These are phyloP conservation scores for Eubasilissa regina DNA, from an alignment of 1,140 invertebrate species.

Conservation along the genomic window DNA sequence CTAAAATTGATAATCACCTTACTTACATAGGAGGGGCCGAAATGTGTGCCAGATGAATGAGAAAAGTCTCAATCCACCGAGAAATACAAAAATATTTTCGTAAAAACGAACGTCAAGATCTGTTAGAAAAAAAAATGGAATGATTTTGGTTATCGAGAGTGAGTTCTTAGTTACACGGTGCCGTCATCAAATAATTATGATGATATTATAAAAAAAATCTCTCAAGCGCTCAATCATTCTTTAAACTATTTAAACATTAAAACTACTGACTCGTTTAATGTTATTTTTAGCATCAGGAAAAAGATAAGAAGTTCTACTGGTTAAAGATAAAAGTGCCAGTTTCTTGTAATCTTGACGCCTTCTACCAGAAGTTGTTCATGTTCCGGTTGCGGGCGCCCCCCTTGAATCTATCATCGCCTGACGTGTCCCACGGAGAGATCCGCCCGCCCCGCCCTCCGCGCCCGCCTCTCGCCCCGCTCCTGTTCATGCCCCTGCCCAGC, in stretches of 20 bases:
- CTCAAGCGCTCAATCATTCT: neutral
- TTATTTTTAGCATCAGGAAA: neutral
- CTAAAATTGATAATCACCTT: too few relatives aligned
- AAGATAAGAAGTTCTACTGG: neutral
- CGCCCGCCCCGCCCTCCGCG: slow-evolving; percentile 16
- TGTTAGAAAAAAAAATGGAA: too few relatives aligned
- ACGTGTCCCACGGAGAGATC: slow-evolving; percentile 35
- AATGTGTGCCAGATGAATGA: too few relatives aligned
- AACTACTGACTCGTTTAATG: slow-evolving; percentile 9
- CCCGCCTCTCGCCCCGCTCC: slow-evolving; percentile 6
- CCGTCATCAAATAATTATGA: neutral
- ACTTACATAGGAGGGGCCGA: too few relatives aligned
- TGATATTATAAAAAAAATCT: slow-evolving; percentile 17
- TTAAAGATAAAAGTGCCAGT: neutral
- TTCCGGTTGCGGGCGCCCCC: slow-evolving; percentile 36
- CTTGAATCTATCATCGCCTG: slow-evolving; percentile 42
- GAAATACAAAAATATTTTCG: too few relatives aligned
- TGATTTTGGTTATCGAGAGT: too few relatives aligned
- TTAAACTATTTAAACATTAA: neutral
- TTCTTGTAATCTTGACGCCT: neutral
- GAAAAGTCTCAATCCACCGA: too few relatives aligned
- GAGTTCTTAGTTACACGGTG: too few relatives aligned
- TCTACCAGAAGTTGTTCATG: slow-evolving; percentile 33
- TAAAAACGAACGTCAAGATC: too few relatives aligned
- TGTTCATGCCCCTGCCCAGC: slow-evolving; percentile 9